Evolutionary conservation across 2,888 invertebrate genomes (phyloP).

Genomic region (Cheilosia variabilis): DNA sequence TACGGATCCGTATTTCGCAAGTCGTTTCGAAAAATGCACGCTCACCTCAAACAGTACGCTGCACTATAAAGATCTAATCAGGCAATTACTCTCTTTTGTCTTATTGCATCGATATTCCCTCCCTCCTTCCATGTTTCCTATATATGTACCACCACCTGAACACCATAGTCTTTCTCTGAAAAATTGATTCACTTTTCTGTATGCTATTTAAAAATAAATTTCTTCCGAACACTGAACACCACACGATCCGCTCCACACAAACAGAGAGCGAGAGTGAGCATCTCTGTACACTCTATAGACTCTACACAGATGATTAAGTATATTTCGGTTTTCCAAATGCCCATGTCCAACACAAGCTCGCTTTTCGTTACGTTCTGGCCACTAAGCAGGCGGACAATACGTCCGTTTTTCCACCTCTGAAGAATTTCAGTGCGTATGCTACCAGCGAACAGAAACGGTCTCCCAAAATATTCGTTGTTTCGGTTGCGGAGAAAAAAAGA

Average conservation of each 20-base stretch:
- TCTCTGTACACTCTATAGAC: slow-evolving; percentile 15
- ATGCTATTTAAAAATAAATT: slow-evolving; percentile 63
- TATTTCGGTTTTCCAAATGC: slow-evolving; percentile 47
- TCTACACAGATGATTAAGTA: slow-evolving; percentile 61
- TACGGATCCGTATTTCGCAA: not conserved
- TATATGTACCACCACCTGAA: slow-evolving; percentile 3
- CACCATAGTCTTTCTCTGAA: slow-evolving; percentile 33
- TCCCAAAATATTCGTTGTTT: slow-evolving; percentile 23
- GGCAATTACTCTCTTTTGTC: slow-evolving; percentile 38
- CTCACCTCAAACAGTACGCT: slow-evolving; percentile 6
- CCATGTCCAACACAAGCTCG: slow-evolving; percentile 45
- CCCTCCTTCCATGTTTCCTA: slow-evolving; percentile 33
- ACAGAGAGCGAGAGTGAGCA: slow-evolving; percentile 61
- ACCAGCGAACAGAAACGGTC: slow-evolving; percentile 70
- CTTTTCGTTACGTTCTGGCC: slow-evolving; percentile 35
- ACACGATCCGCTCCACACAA: slow-evolving; percentile 37
- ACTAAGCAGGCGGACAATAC: slow-evolving; percentile 55
- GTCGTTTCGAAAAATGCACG: slow-evolving; percentile 19
- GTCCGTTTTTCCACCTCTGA: slow-evolving; percentile 60
- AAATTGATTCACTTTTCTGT: slow-evolving; percentile 7
- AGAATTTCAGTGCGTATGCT: slow-evolving; percentile 70
- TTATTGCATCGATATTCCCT: slow-evolving; percentile 47
- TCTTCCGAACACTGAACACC: slow-evolving; percentile 42
- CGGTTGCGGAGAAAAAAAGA: slow-evolving; percentile 37
- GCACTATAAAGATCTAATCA: slow-evolving; percentile 21